Evolutionary conservation across 1,140 invertebrate genomes (phyloP), one percentile per base, ranked within the genome.

Genomic region (Globodera rostochiensis): DNA sequence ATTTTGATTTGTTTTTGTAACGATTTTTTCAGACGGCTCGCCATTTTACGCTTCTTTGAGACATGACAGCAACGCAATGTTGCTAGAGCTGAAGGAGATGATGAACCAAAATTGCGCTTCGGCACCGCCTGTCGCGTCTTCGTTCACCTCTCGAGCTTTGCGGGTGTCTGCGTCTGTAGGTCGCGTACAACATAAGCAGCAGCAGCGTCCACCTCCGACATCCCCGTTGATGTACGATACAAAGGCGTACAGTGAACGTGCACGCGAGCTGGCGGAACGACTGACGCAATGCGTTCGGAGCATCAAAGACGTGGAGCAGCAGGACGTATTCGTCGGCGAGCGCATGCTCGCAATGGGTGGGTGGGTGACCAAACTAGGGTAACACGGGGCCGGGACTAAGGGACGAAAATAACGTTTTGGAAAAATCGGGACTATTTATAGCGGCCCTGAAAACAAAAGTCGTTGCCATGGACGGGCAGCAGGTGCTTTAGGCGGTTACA

Each of bases 261-360:
- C 67, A 15, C 67, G 36, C n/a, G 36, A 71, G n/a, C 13, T 71
- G 46, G 36, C 25, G 25, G n/a, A 71, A 36, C 50, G 66, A 13
- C 21, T 78, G 9, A n/a, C 47, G 47, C 77, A 78, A 47, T 50
- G 53, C 36, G 70, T 36, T 9, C 60, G 66, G n/a, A 4, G 45
- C 71, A 78, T 78, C 8, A 9, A 7, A 3, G 77, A 78, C 6
- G 47, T 78, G 71, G 77, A 78, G 69, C 53, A 78, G 36, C 64
- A 69, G n/a, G 77, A 78, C 64, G 11, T 36, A 19, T 50, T 78
- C 3, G 6, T 78, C 15, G 49, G 50, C 66, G 46, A 47, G 70
- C 66, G 70, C 25, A 78, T 78, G 49, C 57, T 50, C 8, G 74
- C 36, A 36, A 64, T 49, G 15, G 74, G 74, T 76, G 45, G 5